Conservation (phyloP, 2,113 vertebrate species). For the Eretmochelys imbricata region DNA sequence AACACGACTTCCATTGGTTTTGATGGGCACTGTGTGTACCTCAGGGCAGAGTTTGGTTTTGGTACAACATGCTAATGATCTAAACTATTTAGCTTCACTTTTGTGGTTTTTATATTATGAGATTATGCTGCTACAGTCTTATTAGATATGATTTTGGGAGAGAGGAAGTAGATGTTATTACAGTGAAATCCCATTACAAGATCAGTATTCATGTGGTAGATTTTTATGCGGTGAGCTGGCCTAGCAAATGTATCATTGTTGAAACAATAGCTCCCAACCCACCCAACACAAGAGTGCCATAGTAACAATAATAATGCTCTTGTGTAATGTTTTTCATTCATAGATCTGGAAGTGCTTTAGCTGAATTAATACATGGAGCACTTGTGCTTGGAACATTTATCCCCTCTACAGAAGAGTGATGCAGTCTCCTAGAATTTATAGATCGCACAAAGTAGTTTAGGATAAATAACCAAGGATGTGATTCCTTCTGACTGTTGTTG, state of each 20-base stretch:
- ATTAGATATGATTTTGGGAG: neutral
- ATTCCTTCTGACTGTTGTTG: neutral
- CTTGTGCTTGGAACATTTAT: rapidly evolving
- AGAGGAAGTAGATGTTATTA: neutral
- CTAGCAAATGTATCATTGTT: neutral
- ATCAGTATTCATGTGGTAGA: neutral
- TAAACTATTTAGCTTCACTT: neutral
- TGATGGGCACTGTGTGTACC: rapidly evolving
- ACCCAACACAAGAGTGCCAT: no score
- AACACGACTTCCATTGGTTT: neutral
- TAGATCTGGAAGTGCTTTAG: neutral
- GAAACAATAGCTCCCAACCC: neutral
- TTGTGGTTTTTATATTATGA: neutral
- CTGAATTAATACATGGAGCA: neutral
- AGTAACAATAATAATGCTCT: neutral
- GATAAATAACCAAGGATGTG: neutral
- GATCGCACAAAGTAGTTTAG: neutral
- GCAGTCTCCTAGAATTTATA: neutral
- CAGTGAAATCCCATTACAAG: neutral
- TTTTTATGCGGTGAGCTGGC: neutral
- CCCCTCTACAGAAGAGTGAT: neutral
- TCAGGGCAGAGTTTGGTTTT: neutral
- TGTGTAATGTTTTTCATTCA: neutral
- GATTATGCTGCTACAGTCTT: neutral
- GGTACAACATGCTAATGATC: neutral